Conservation (phyloP, 2,888 invertebrate genomes). For the Netelia fuscicornis region DNA sequence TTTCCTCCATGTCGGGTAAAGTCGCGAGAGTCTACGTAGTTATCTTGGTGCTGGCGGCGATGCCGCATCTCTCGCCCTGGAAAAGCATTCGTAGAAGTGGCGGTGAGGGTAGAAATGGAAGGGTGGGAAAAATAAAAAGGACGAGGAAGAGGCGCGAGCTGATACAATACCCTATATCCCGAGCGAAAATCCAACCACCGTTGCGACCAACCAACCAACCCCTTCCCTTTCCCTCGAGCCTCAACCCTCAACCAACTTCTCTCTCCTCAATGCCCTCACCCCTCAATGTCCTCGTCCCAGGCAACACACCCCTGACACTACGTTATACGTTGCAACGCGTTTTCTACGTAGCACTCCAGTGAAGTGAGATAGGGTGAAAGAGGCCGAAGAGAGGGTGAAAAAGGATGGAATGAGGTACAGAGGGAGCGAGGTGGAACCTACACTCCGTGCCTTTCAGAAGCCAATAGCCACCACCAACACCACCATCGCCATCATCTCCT, state of each 20-base stretch:
- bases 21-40: slow-evolving; percentile 59
- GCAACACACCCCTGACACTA: slow-evolving; percentile 62
- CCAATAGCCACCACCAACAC: slow-evolving; percentile 75
- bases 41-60: slow-evolving; percentile 65
- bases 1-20: slow-evolving; percentile 16
- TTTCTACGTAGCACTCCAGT: slow-evolving; percentile 73
- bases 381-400: no score
- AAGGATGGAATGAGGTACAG: no score
- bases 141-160: slow-evolving; percentile 67
- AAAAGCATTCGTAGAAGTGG: slow-evolving; percentile 52
- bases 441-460: slow-evolving; percentile 73
- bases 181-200: slow-evolving; percentile 71
- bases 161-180: slow-evolving; percentile 82
- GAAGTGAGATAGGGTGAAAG: slow-evolving; percentile 40
- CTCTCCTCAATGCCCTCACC: no score
- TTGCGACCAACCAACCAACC: slow-evolving; percentile 43
- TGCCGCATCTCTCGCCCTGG: slow-evolving; percentile 34
- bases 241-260: no score
- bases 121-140: slow-evolving; percentile 35
- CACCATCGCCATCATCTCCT: slow-evolving; percentile 55
- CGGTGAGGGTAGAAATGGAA: slow-evolving; percentile 34
- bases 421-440: no score
- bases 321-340: slow-evolving; percentile 80
- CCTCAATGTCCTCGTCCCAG: slow-evolving; percentile 48
- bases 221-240: no score